Evolutionary conservation across 2,113 vertebrate species (phyloP), one percentile per base, ranked within the genome.

Genomic region (Eudyptes chrysolophus): DNA sequence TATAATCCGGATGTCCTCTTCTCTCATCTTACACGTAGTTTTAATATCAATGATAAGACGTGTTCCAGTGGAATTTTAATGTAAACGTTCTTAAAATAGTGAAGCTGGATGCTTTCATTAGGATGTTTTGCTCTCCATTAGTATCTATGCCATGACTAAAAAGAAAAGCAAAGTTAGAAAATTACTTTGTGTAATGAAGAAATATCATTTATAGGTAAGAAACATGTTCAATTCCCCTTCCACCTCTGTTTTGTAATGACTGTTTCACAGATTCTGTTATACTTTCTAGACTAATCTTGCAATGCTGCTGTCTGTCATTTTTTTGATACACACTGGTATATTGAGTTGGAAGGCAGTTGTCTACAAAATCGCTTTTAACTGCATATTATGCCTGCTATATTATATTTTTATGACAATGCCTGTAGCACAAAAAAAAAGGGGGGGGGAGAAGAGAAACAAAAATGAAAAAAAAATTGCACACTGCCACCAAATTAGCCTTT

Each of bases 331-430:
- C 26, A 3, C n/a, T 72, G 54, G 34, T 70, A 7, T 44, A 76
- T 62, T 92, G 54, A 91, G 22, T 75, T 95, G 89, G 89, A 84
- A 75, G 93, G 64, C 92, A 87, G 85, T 75, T 70, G 46, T 92
- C 64, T 92, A 72, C n/a, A 89, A 93, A 92, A 96, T 32, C 40
- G 49, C 7, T 38, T 89, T 87, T 52, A 84, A n/a, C 44, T 78
- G 64, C 87, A 51, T 30, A 22, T 48, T 92, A 64, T 64, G 81
- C 32, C 20, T 94, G 68, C 82, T 92, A 16, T 44, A 61, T 93
- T 84, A 34, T 89, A 62, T 60, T 96, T 94, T 74, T 78, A 82
- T 57, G 49, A n/a, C 30, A 94, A 40, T 90, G 87, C 79, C 30
- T 69, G 30, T 46, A 57, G 92, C 48, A 57, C 21, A 32, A 8